phyloP scores from a whole-genome alignment of 2,797 vertebrate genomes.

The Falco peregrinus region DNA sequence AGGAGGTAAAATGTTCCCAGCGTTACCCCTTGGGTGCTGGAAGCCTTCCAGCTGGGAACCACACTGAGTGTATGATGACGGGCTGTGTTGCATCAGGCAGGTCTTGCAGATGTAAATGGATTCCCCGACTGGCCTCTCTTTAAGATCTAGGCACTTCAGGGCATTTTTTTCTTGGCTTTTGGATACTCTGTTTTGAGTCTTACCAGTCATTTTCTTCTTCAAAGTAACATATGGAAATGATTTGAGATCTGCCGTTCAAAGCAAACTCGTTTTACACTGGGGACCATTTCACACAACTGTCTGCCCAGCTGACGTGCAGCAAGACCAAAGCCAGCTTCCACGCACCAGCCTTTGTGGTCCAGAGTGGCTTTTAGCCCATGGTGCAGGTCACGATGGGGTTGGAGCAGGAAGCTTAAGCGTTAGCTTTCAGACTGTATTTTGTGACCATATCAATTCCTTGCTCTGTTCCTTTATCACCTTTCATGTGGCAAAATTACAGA shows the following conservation, averaged over 20 bases:
- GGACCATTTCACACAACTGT: conserved; percentile 80
- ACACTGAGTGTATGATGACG: neutral
- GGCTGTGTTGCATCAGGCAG: conserved; percentile 14
- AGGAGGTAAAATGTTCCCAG: neutral
- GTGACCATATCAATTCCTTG: neutral
- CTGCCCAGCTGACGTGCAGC: conserved; percentile 80
- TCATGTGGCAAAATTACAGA: neutral
- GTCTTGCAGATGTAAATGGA: neutral
- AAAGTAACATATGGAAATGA: conserved; percentile 88
- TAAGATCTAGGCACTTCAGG: conserved; percentile 48
- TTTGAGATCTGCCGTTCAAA: conserved; percentile 82
- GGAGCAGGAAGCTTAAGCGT: conserved; percentile 79
- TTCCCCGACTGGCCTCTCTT: neutral
- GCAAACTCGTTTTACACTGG: conserved; percentile 84
- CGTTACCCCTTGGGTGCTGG: neutral
- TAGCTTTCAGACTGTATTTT: conserved; percentile 47
- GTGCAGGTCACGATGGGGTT: conserved; percentile 78
- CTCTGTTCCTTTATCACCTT: neutral
- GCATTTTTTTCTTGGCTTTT: conserved; percentile 10
- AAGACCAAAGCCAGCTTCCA: conserved; percentile 81
- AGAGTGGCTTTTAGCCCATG: conserved; percentile 79
- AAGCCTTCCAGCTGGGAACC: conserved; percentile 18
- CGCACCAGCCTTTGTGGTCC: conserved; percentile 70
- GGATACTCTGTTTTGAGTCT: conserved; percentile 33
- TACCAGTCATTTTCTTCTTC: conserved; percentile 85